These are phyloP conservation scores for Bettongia penicillata DNA, from an alignment of 2,113 vertebrate species.

Conservation along the genomic window DNA sequence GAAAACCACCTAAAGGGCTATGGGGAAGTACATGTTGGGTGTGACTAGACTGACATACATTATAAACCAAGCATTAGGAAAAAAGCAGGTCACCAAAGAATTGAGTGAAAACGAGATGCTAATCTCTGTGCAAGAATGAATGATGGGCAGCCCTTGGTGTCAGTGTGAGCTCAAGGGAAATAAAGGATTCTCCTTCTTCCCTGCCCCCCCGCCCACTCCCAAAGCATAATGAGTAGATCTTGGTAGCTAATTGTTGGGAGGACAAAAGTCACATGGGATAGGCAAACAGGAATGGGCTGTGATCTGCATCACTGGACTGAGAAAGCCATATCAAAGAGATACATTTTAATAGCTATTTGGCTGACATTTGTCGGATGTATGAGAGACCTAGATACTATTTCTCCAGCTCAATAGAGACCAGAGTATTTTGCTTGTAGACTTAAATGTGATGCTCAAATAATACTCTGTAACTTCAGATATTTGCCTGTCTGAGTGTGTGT, in stretches of 20 bases:
- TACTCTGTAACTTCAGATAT: neutral
- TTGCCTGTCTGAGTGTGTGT: neutral
- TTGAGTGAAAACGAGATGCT: neutral
- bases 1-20: neutral
- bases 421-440: neutral
- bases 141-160: neutral
- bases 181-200: neutral
- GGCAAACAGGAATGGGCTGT: neutral
- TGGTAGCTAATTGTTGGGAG: neutral
- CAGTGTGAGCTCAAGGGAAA: neutral
- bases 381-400: neutral
- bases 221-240: neutral
- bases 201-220: accelerated
- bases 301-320: neutral
- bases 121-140: neutral
- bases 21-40: neutral
- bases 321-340: neutral
- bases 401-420: neutral
- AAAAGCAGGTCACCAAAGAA: neutral
- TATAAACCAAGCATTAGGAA: neutral
- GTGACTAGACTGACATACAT: neutral
- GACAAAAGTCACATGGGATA: neutral
- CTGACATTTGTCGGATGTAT: neutral
- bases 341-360: neutral
- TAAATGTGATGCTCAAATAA: neutral